These are phyloP conservation scores for Poecilia latipinna DNA, from an alignment of 2,113 vertebrate species.

Conservation along the genomic window DNA sequence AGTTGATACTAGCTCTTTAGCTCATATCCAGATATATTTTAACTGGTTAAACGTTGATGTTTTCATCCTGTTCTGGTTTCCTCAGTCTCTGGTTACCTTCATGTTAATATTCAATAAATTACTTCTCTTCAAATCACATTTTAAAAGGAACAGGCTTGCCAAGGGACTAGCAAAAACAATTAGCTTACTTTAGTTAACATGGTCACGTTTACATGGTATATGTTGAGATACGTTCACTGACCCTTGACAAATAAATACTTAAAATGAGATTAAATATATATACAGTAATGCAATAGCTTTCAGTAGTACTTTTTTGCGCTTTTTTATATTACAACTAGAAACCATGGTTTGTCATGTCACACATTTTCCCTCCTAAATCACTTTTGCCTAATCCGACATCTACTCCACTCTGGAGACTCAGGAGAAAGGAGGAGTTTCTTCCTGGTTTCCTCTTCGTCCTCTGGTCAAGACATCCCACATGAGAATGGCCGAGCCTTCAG, in stretches of 20 bases:
- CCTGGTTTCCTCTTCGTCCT: slow-evolving; percentile 3
- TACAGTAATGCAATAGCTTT: no score
- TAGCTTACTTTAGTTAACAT: no score
- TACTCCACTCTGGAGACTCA: slow-evolving; percentile 33
- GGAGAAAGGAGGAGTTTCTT: slow-evolving; percentile 15
- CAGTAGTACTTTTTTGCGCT: no score
- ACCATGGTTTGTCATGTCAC: no score
- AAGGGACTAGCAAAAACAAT: no score
- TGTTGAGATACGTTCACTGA: no score
- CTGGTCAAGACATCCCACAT: slow-evolving; percentile 43
- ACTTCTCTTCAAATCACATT: not conserved
- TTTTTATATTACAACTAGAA: no score
- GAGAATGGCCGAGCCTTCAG: slow-evolving; percentile 42
- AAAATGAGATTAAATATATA: not conserved
- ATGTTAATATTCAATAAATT: not conserved
- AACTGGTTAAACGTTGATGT: slow-evolving; percentile 1
- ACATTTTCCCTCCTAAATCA: not conserved
- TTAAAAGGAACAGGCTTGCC: not conserved
- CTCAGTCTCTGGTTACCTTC: not conserved
- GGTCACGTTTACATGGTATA: no score
- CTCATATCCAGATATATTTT: not conserved
- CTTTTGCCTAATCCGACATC: slow-evolving; percentile 40
- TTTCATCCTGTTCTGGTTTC: no score
- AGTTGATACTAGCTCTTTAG: not conserved
- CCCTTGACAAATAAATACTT: no score